Base-by-base conservation (phyloP, 2,797 vertebrate genomes). In the Pseudochaenichthys georgianus region DNA sequence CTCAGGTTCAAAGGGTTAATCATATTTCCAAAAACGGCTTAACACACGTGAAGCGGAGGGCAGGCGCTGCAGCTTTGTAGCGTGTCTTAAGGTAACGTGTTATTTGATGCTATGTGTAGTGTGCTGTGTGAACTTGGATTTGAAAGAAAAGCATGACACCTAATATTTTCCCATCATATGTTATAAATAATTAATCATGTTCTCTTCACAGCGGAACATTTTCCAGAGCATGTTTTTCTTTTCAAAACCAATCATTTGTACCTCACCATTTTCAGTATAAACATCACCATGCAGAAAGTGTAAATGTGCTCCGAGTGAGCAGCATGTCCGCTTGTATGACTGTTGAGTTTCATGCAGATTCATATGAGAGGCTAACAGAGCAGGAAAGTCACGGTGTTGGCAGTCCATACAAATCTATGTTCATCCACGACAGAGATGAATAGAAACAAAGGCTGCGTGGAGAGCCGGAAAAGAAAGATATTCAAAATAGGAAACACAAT, bases 391-490 rank as follows among this genome's bases (percentile, higher is more conserved):
- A 47, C 23, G 31, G 31, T 21, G 34, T 21, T 54, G 50, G 13
- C 15, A n/a, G 9, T 38, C 21, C 50, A 28, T 31, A 43, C 19
- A 66, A 67, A 38, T 45, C 19, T 21, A 63, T 69, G 73, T 65
- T 53, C 53, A 73, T 48, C 45, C 19, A 8, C 21, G 16, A 42
- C 21, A 52, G 48, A 38, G 3, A 57, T 45, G 9, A 70, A 74
- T 34, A 21, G 42, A 53, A 65, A 54, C 17, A 48, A 51, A 47
- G n/a, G n/a, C 17, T 58, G 45, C 45, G 57, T 61, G n/a, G 63
- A 72, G 51, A 38, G 15, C 7, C 16, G 55, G n/a, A 53, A 74
- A 46, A 38, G 21, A 23, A 53, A 38, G 34, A 38, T 38, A 38
- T 21, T 17, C 2, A n/a, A 47, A 47, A 54, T 48, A 15, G 48